Conservation (phyloP, 2,113 vertebrate genomes). For the Hirundichthys speculiger region DNA sequence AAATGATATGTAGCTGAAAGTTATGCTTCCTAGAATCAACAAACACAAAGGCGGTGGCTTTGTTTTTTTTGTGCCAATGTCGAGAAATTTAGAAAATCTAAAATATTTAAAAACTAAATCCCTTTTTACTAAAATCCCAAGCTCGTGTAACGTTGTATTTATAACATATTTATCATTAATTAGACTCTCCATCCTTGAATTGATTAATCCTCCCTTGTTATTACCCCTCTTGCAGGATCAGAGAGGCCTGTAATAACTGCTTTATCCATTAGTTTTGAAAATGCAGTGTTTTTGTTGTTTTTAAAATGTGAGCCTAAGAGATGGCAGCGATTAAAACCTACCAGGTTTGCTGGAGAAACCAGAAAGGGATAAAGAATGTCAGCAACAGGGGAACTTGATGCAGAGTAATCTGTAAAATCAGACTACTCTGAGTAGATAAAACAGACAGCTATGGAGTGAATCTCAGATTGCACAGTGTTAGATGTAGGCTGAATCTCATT, state of each 20-base stretch:
- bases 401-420: slow-evolving; percentile 16
- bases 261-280: slow-evolving; percentile 57
- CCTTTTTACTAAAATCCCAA: slow-evolving; percentile 50
- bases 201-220: slow-evolving; percentile 55
- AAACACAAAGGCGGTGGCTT: slow-evolving; percentile 20
- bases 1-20: slow-evolving; percentile 83
- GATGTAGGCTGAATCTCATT: slow-evolving; percentile 53
- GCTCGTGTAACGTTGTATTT: slow-evolving; percentile 51
- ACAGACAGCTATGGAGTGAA: slow-evolving; percentile 14
- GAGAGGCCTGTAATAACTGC: slow-evolving; percentile 65
- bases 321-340: slow-evolving; percentile 21
- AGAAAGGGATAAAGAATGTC: slow-evolving; percentile 54
- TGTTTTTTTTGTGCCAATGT: slow-evolving; percentile 50
- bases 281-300: slow-evolving; percentile 67
- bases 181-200: slow-evolving; percentile 42
- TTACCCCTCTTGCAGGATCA: slow-evolving; percentile 72
- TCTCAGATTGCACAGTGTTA: slow-evolving; percentile 45
- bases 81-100: slow-evolving; percentile 28
- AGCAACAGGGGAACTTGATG: slow-evolving; percentile 19
- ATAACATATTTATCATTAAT: slow-evolving; percentile 60
- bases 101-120: slow-evolving; percentile 56
- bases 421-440: slow-evolving; percentile 6
- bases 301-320: slow-evolving; percentile 58
- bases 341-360: slow-evolving; percentile 33
- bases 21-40: slow-evolving; percentile 34